phyloP scores from a whole-genome alignment of 2,113 vertebrate species.

The Ahaetulla prasina region DNA sequence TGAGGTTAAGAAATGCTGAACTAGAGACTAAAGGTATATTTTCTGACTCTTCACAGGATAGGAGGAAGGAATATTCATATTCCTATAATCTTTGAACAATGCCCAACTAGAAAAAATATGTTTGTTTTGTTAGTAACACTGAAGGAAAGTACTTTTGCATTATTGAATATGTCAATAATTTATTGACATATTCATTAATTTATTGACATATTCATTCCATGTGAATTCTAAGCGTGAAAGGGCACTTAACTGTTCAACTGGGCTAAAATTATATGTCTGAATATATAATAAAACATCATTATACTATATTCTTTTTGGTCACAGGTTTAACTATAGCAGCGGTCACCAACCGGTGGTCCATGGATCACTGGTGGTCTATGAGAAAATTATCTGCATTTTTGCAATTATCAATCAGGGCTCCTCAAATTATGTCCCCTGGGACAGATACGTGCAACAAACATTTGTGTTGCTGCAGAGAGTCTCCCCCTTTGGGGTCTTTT shows the following conservation, averaged over 20 bases:
- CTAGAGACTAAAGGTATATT: not conserved
- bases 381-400: no score
- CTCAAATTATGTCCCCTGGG: no score
- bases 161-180: no score
- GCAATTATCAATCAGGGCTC: no score
- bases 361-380: no score
- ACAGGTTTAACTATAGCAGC: not conserved
- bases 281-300: not conserved
- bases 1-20: not conserved
- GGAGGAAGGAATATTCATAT: not conserved
- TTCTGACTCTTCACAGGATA: not conserved
- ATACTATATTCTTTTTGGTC: not conserved
- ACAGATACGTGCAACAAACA: no score
- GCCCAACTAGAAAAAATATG: not conserved
- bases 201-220: constrained; percentile 8
- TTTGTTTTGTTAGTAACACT: not conserved
- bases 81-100: not conserved
- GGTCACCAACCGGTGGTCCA: no score
- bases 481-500: no score
- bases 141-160: not conserved
- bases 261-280: not conserved
- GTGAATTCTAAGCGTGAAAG: constrained; percentile 10
- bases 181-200: not conserved
- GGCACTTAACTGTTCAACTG: not conserved
- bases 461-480: no score